Percentiles rank a stretch among this genome's conserved stretches.
Evolutionary conservation across 2,797 vertebrate genomes (phyloP).

Genomic region (Melanotaenia pygmaea): DNA sequence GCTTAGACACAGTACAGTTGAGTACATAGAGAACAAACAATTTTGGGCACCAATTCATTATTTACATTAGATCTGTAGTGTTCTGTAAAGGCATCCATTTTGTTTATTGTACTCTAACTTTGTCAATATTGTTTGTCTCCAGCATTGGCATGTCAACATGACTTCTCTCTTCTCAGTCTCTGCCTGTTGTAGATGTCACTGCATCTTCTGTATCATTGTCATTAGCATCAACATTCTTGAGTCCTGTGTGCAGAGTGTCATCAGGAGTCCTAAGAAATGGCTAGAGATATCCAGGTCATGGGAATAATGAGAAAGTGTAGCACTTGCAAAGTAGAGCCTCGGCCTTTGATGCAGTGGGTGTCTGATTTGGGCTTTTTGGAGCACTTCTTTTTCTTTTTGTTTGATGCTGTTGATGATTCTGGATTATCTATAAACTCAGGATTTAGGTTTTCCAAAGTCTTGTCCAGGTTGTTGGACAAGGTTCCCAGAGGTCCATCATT

Average conservation of each 20-base stretch:
- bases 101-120: constrained; percentile 81
- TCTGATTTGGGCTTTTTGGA: constrained; percentile 95
- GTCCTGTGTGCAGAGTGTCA: constrained; percentile 61
- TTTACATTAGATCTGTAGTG: constrained; percentile 89
- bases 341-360: constrained; percentile 91
- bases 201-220: constrained; percentile 87
- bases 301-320: constrained; percentile 84
- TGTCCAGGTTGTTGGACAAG: constrained; percentile 90
- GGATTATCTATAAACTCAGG: constrained; percentile 90
- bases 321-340: constrained; percentile 80
- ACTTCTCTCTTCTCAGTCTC: constrained; percentile 77
- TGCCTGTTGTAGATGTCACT: constrained; percentile 83
- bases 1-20: constrained; percentile 88
- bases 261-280: constrained; percentile 83
- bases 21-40: constrained; percentile 90
- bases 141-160: constrained; percentile 61
- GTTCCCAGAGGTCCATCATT: constrained; percentile 94
- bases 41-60: constrained; percentile 91
- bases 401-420: constrained; percentile 90
- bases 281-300: constrained; percentile 87
- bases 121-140: constrained; percentile 73
- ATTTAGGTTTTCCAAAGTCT: constrained; percentile 87
- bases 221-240: constrained; percentile 83
- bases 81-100: constrained; percentile 95
- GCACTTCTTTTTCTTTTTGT: constrained; percentile 95